Evolutionary conservation across 2,113 vertebrate genomes (phyloP).

Genomic region (Lophius piscatorius): DNA sequence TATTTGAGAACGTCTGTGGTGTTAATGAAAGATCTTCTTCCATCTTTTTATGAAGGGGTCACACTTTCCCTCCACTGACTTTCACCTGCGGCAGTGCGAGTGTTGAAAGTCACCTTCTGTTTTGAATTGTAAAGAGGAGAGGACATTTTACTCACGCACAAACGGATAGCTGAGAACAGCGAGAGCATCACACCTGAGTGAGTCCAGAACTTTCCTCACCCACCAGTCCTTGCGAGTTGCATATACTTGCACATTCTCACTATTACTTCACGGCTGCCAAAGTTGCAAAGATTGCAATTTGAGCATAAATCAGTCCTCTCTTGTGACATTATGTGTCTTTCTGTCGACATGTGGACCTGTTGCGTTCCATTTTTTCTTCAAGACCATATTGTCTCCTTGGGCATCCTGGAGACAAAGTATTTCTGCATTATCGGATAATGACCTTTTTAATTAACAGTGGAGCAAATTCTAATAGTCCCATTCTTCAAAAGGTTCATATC

Average conservation of each 20-base stretch:
- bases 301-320: no score
- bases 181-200: slow-evolving; percentile 66
- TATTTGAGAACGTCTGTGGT: slow-evolving; percentile 7
- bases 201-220: slow-evolving; percentile 63
- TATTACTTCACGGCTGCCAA: slow-evolving; percentile 22
- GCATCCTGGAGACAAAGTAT: slow-evolving; percentile 38
- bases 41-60: not conserved
- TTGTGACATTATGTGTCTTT: slow-evolving; percentile 4
- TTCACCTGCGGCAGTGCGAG: not conserved
- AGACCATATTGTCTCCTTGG: slow-evolving; percentile 17
- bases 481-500: no score
- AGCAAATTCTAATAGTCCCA: slow-evolving; percentile 14
- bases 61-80: not conserved
- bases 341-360: slow-evolving; percentile 9
- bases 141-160: not conserved
- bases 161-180: not conserved
- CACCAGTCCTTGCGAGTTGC: slow-evolving; percentile 53
- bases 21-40: not conserved
- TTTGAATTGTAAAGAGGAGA: slow-evolving; percentile 44
- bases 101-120: slow-evolving; percentile 59
- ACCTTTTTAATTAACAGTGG: slow-evolving; percentile 19
- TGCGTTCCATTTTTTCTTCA: slow-evolving; percentile 28
- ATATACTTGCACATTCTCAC: slow-evolving; percentile 55
- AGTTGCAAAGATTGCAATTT: slow-evolving; percentile 42
- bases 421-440: slow-evolving; percentile 37